Conservation (phyloP, 1,140 invertebrate genomes). For the Lucilia sericata region DNA sequence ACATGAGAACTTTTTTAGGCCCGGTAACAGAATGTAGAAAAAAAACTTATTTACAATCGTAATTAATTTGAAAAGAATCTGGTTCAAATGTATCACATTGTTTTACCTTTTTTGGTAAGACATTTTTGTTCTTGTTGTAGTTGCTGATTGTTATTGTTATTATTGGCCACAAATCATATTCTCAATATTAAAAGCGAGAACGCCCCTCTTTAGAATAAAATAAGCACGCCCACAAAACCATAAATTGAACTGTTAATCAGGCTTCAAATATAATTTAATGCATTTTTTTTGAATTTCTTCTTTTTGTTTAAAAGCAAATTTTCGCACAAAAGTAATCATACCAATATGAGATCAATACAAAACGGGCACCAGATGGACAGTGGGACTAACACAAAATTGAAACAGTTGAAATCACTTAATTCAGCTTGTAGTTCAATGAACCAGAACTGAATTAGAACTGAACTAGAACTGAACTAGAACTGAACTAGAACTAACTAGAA, state of each 20-base stretch:
- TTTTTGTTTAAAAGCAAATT: background rate
- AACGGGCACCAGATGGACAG: background rate
- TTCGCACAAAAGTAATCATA: slow-evolving; percentile 10
- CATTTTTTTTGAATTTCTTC: slow-evolving; percentile 17
- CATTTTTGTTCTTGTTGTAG: background rate
- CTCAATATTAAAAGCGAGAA: slow-evolving; percentile 10
- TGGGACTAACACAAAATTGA: background rate
- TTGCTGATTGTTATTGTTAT: background rate
- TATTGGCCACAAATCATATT: background rate
- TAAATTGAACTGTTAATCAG: slow-evolving; percentile 52
- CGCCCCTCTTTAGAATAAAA: slow-evolving; percentile 48
- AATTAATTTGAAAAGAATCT: slow-evolving; percentile 13
- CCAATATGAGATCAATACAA: slow-evolving; percentile 18
- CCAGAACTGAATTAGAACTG: too few relatives aligned
- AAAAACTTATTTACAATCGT: background rate
- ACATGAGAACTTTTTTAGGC: background rate
- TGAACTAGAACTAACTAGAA: too few relatives aligned
- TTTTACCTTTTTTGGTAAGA: background rate
- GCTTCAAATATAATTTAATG: slow-evolving; percentile 50
- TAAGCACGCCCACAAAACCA: slow-evolving; percentile 49
- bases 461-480: too few relatives aligned
- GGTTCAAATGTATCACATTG: slow-evolving; percentile 1
- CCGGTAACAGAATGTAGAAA: background rate
- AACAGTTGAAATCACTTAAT: too few relatives aligned
- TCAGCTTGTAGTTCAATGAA: too few relatives aligned